phyloP scores from a whole-genome alignment of 1,140 invertebrate genomes.

The Dolichoris vasculosae region DNA sequence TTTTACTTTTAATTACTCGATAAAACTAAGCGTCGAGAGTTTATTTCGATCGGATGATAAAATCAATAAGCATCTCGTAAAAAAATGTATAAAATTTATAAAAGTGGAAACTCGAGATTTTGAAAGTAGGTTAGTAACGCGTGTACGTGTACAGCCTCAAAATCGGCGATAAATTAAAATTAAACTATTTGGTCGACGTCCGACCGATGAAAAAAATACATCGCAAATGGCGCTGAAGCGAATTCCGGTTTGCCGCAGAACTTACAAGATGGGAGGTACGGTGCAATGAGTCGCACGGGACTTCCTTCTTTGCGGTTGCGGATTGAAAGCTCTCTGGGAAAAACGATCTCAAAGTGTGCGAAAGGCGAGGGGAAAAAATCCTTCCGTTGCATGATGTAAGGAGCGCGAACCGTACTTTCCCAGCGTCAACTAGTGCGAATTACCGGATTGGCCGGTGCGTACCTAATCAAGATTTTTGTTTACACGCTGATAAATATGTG shows the following conservation, averaged over 20 bases:
- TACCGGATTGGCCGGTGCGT: not conserved
- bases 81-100: not conserved
- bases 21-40: not conserved
- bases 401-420: slow-evolving; percentile 14
- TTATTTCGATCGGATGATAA: not conserved
- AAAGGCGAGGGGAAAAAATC: slow-evolving; percentile 5
- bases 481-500: slow-evolving; percentile 21
- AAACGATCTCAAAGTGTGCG: not conserved
- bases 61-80: not conserved
- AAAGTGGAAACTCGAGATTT: not conserved
- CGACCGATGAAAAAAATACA: not conserved
- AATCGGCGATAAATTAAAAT: slow-evolving; percentile 29
- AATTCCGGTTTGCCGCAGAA: slow-evolving; percentile 20
- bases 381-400: slow-evolving; percentile 34
- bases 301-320: slow-evolving; percentile 23
- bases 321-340: slow-evolving; percentile 26
- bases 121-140: slow-evolving; percentile 18
- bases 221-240: slow-evolving; percentile 12
- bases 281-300: not conserved
- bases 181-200: not conserved
- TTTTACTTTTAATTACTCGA: not conserved
- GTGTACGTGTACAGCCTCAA: not conserved
- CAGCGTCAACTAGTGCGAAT: slow-evolving; percentile 13
- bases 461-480: slow-evolving; percentile 30
- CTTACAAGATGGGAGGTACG: not conserved